Conservation (phyloP, 2,113 vertebrate genomes). For the Cephalopterus ornatus region DNA sequence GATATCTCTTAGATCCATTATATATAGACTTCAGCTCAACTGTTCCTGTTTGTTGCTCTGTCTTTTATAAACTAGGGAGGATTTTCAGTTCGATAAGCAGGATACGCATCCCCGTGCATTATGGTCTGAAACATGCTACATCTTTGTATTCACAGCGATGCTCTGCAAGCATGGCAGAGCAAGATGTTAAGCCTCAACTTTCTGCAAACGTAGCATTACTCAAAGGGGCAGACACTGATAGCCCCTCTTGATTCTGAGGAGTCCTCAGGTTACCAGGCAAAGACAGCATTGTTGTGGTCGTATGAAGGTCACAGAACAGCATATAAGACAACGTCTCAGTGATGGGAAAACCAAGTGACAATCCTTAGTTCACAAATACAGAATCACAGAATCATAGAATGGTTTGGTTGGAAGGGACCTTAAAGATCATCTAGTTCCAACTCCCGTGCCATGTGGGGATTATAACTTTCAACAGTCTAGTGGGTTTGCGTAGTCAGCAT, state of each 20-base stretch:
- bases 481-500: not conserved
- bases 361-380: not conserved
- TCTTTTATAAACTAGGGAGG: not conserved
- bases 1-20: conserved; percentile 30
- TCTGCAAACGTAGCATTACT: not conserved
- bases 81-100: not conserved
- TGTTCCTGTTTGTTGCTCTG: not conserved
- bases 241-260: not conserved
- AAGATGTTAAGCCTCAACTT: not conserved
- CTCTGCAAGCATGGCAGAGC: not conserved
- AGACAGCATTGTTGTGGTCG: not conserved
- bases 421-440: not conserved
- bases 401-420: not conserved
- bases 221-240: not conserved
- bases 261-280: not conserved
- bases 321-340: not conserved
- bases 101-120: fast-evolving
- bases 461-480: not conserved
- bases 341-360: not conserved
- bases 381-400: not conserved
- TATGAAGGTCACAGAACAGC: not conserved
- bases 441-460: fast-evolving
- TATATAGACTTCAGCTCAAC: not conserved
- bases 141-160: not conserved
- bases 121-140: not conserved